Base-by-base conservation (phyloP, 1,140 invertebrate species). In the Camponotus vicinus region DNA sequence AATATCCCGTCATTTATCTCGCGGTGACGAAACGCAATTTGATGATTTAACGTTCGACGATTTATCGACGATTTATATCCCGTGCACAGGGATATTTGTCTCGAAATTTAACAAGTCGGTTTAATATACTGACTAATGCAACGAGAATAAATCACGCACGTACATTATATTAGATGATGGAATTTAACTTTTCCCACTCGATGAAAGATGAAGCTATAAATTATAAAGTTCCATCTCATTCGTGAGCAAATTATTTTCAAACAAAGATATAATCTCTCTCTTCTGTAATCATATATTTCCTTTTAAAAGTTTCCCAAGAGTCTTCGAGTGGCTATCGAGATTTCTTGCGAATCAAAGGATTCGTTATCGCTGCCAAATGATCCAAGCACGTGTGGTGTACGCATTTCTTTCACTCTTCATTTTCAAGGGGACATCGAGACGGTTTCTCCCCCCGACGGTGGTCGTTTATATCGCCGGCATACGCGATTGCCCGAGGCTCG, bases 1-100 rank as follows among this genome's bases (percentile, higher is more conserved):
- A 78, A 85, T 85, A 85, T 13, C 45, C 40, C 21, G 42, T 37
- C 45, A 49, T 84, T 84, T 84, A 63, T 84, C 80, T 40, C 70
- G 21, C 57, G 57, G 70, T 76, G 80, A 76, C 57, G 70, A 84
- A 84, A 76, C 32, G 40, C 67, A 13, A 52, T 18, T 1, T 18
- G 0, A 63, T 76, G 70, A 84, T 76, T 83, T 83, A 75, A 61
- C 27, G 21, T 37, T 49, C 55, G 49, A 40, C 64, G 76, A 40
- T 34, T 32, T 9, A n/a, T 63, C 37, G 55, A 34, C 11, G 66
- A 69, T 69, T 45, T 21, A 15, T 67, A 34, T 13, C 55, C 32
- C n/a, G 6, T 7, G 63, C 11, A 45, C 42, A 45, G 42, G 2
- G 11, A 49, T 49, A 3, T 49, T 49, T 49, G 45, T 49, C 45